phyloP scores from a whole-genome alignment of 2,888 invertebrate genomes.

The Ophion ventricosus region DNA sequence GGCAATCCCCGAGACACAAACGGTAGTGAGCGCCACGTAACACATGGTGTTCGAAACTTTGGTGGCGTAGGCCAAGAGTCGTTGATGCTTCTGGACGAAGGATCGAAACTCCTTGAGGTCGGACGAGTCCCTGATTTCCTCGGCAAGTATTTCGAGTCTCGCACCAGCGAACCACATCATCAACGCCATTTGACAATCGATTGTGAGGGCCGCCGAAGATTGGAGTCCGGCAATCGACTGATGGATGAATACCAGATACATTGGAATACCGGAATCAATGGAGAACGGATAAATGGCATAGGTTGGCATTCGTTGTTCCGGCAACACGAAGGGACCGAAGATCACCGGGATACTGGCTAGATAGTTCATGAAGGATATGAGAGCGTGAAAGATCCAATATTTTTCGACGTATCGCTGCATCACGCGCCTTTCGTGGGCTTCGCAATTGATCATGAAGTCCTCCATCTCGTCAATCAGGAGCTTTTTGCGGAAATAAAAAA shows the following conservation, averaged over 20 bases:
- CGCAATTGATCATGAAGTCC: constrained; percentile 20
- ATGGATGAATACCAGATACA: constrained; percentile 66
- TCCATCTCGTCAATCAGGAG: constrained; percentile 17
- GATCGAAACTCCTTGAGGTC: constrained; percentile 1
- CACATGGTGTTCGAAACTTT: constrained; percentile 5
- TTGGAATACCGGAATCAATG: constrained; percentile 42
- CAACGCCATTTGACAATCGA: constrained; percentile 68
- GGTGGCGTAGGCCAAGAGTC: background rate
- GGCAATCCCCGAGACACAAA: background rate
- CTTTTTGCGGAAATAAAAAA: background rate
- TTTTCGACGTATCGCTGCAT: constrained; percentile 64
- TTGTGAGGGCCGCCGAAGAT: constrained; percentile 64
- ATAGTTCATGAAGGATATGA: constrained; percentile 51
- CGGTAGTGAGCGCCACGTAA: background rate
- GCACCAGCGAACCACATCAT: constrained; percentile 70
- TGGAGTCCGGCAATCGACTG: constrained; percentile 68
- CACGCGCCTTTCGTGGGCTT: constrained; percentile 38
- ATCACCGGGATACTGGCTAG: constrained; percentile 60
- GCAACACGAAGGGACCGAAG: constrained; percentile 59
- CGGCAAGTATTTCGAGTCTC: constrained; percentile 66
- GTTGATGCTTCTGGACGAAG: constrained; percentile 10
- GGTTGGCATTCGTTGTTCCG: constrained; percentile 35
- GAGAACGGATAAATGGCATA: constrained; percentile 64
- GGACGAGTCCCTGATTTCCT: constrained; percentile 20
- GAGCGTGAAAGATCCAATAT: constrained; percentile 50